Conservation (phyloP, 2,797 vertebrate species). For the Pelodytes ibericus region DNA sequence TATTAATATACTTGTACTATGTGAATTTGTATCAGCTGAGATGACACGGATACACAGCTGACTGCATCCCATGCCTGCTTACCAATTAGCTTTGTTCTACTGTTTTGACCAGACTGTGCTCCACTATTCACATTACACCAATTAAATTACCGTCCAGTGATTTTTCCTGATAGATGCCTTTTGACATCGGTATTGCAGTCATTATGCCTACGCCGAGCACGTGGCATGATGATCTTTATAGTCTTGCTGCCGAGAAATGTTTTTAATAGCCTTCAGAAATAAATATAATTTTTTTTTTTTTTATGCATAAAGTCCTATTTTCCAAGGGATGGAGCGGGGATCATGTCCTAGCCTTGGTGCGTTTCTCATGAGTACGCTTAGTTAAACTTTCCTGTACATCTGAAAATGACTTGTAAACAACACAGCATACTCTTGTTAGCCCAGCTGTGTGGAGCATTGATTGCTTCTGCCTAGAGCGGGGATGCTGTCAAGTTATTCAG, state of each 20-base stretch:
- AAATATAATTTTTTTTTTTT: no score
- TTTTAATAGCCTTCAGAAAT: conserved; percentile 45
- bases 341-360: neutral
- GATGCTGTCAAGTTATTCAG: conserved; percentile 83
- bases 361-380: neutral
- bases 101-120: neutral
- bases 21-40: neutral
- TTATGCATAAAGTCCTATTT: conserved; percentile 3
- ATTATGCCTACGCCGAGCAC: conserved; percentile 15
- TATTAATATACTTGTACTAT: neutral
- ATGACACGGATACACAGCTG: neutral
- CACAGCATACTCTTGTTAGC: conserved; percentile 66
- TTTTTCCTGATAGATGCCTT: conserved; percentile 27
- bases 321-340: neutral
- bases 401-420: conserved; percentile 64
- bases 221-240: conserved; percentile 17
- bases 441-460: conserved; percentile 81
- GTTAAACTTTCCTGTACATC: neutral
- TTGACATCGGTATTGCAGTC: conserved; percentile 34
- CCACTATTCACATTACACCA: conserved; percentile 5
- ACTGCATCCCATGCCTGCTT: neutral
- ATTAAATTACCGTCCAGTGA: conserved; percentile 40
- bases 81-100: neutral
- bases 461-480: conserved; percentile 85
- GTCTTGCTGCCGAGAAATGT: conserved; percentile 38